A percentile compares a stretch with the other conserved stretches of the same genome.
phyloP scores from a whole-genome alignment of 1,140 invertebrate species.

The Brachionus rubens region DNA sequence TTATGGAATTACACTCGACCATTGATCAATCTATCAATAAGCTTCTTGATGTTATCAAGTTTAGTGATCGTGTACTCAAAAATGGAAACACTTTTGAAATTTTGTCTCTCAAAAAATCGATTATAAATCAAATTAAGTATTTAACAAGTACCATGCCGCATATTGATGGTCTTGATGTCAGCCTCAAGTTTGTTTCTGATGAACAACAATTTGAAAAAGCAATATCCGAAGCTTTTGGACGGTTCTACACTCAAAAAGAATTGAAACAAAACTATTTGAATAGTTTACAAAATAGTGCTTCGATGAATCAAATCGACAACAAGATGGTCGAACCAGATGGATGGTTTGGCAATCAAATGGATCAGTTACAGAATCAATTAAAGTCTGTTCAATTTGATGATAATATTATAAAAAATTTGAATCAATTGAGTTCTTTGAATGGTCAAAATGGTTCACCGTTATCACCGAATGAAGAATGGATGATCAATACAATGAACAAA shows the following conservation, averaged over 20 bases:
- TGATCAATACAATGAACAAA: not conserved
- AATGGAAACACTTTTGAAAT: slow-evolving; percentile 78
- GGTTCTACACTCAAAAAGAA: slow-evolving; percentile 39
- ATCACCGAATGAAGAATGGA: not conserved
- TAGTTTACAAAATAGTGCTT: not conserved
- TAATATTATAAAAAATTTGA: slow-evolving; percentile 7
- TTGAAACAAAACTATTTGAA: slow-evolving; percentile 33
- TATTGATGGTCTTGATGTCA: slow-evolving; percentile 69
- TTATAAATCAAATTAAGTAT: slow-evolving; percentile 71
- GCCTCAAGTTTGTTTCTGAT: slow-evolving; percentile 77
- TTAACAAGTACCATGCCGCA: slow-evolving; percentile 76
- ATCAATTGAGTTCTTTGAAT: slow-evolving; percentile 10
- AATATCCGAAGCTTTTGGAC: slow-evolving; percentile 56
- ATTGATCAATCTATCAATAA: slow-evolving; percentile 75
- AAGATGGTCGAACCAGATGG: not conserved
- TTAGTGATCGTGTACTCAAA: slow-evolving; percentile 72
- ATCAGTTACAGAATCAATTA: slow-evolving; percentile 7
- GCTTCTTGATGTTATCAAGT: slow-evolving; percentile 78
- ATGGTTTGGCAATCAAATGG: not conserved
- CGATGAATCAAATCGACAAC: not conserved
- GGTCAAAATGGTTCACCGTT: not conserved
- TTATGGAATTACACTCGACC: slow-evolving; percentile 78
- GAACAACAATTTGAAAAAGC: slow-evolving; percentile 72
- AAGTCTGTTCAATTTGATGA: slow-evolving; percentile 6
- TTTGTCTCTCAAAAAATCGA: slow-evolving; percentile 73